These are phyloP conservation scores for Microtus oregoni DNA, from an alignment of 2,113 vertebrate species.

Conservation along the genomic window DNA sequence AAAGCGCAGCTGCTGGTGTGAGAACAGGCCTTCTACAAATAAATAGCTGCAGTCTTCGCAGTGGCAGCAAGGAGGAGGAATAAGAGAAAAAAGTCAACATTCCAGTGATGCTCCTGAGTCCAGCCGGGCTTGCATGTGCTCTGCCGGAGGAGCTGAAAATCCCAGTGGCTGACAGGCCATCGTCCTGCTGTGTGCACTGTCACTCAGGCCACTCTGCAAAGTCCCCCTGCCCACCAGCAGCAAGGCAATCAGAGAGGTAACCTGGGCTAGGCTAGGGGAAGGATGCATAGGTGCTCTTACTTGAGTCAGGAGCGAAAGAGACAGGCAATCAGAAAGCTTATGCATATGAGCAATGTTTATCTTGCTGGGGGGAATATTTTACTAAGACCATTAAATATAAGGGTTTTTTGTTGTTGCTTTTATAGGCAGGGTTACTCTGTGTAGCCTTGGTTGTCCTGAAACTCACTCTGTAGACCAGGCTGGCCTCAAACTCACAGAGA, in stretches of 20 bases:
- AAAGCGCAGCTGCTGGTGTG: background rate
- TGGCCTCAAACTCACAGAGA: background rate
- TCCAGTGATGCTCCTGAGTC: background rate
- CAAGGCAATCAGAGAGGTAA: background rate
- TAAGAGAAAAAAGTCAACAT: background rate
- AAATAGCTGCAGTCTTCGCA: background rate
- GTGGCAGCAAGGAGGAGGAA: background rate
- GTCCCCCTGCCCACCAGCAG: background rate
- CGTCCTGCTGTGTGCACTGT: background rate
- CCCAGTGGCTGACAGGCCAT: background rate
- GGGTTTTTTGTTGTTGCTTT: background rate
- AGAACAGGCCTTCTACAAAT: background rate
- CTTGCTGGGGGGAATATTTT: background rate
- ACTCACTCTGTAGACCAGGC: background rate
- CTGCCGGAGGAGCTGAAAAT: constrained; percentile 11
- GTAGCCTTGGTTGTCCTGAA: background rate
- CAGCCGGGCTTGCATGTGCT: constrained; percentile 15
- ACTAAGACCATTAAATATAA: constrained; percentile 41
- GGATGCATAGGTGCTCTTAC: background rate
- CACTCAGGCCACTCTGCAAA: background rate
- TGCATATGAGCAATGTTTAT: background rate
- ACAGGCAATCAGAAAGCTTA: background rate
- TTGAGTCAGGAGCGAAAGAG: constrained; percentile 26
- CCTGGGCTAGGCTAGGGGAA: background rate
- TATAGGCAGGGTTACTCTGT: background rate